Base-by-base conservation (phyloP, 2,888 invertebrate species). In the Cantharis flavilabris region DNA sequence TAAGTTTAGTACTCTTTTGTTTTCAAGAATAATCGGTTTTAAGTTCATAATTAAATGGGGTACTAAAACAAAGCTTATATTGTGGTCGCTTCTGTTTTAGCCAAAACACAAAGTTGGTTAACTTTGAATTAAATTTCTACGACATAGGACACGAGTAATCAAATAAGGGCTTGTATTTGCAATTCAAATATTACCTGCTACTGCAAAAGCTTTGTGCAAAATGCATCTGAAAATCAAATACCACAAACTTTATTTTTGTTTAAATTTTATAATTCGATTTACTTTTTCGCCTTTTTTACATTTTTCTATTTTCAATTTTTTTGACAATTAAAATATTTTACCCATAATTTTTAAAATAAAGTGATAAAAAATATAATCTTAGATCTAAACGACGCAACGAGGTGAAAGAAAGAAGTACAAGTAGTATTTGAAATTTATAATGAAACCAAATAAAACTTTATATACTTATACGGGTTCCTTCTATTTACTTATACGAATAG, bases 111-210 rank as follows among this genome's bases (percentile, higher is more conserved):
- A 67, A 63, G 64, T 67, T 67, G 14, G 71, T 49, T 30, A 33
- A 49, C 28, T 71, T 69, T 16, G 62, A 71, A 77, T 77, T 71
- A 73, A 77, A 77, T 71, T 71, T 69, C 28, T 73, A 74, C 73
- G 71, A 69, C 73, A 64, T 71, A 33, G n/a, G 64, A 74, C 67
- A 71, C 69, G 64, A 69, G 73, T 10, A 72, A 69, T 62, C 65
- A 72, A 76, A 72, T 64, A 69, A 70, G 73, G 71, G 67, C 30
- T 62, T 23, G 30, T 20, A 75, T 77, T 75, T 77, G 77, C 71
- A 75, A 69, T 75, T 74, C 74, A 77, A 77, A 77, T 77, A 70
- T 64, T 23, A 30, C 62, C 71, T 63, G 20, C 23, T 62, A 71
- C 62, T 77, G 75, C 74, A 77, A 76, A 72, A 62, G 30, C 73